A percentile compares a stretch with the other conserved stretches of the same genome.
These are phyloP conservation scores for Drosophila ogumai DNA, from an alignment of 1,140 invertebrate species.

Conservation along the genomic window DNA sequence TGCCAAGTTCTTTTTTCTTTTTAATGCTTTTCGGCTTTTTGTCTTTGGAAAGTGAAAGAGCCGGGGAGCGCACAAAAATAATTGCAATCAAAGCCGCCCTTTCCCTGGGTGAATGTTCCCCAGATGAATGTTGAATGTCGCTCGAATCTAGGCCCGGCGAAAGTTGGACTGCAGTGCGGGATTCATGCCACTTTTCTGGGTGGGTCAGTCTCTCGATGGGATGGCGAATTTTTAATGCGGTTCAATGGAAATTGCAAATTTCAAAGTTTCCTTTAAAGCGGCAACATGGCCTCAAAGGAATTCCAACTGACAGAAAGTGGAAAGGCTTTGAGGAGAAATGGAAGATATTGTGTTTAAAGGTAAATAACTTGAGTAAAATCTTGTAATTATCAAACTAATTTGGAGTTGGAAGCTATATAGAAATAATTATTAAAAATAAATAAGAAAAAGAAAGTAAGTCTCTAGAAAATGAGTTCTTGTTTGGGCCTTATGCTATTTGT, in stretches of 20 bases:
- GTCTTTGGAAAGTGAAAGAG: slow-evolving; percentile 59
- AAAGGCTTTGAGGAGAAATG: not conserved
- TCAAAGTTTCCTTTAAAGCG: slow-evolving; percentile 20
- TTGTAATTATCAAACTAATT: not conserved
- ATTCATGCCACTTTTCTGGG: slow-evolving; percentile 27
- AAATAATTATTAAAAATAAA: not conserved
- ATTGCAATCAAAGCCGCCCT: slow-evolving; percentile 55
- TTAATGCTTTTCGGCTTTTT: slow-evolving; percentile 31
- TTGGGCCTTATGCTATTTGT: too few relatives aligned
- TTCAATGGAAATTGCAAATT: slow-evolving; percentile 36
- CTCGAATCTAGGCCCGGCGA: slow-evolving; percentile 40
- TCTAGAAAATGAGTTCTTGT: not conserved
- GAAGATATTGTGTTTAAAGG: too few relatives aligned
- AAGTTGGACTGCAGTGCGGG: slow-evolving; percentile 23
- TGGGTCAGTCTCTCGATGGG: slow-evolving; percentile 40
- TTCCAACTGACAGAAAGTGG: not conserved
- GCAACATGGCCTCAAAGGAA: not conserved
- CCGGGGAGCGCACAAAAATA: slow-evolving; percentile 33
- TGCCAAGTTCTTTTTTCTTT: slow-evolving; percentile 56
- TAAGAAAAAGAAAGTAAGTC: too few relatives aligned
- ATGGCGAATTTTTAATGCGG: slow-evolving; percentile 41
- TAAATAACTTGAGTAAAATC: not conserved
- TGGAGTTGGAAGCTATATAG: not conserved
- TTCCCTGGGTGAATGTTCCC: slow-evolving; percentile 49
- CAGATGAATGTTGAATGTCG: slow-evolving; percentile 24